These are phyloP conservation scores for Enteromius anoplus DNA, from an alignment of 2,797 vertebrate genomes.

Conservation along the genomic window DNA sequence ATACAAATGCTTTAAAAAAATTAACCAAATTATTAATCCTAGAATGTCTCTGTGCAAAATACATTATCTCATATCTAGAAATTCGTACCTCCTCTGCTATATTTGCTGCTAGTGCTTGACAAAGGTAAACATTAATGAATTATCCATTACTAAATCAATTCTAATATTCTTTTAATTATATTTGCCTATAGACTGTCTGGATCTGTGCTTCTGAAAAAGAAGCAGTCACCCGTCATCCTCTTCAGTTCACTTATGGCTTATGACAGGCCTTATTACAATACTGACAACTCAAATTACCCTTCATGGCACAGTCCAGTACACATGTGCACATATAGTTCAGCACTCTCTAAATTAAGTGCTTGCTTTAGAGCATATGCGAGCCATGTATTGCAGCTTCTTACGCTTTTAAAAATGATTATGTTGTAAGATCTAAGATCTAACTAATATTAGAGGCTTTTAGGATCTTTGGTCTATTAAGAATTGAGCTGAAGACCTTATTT, in stretches of 20 bases:
- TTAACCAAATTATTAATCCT: background rate
- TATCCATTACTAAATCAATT: background rate
- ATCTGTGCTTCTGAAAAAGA: slow-evolving; percentile 21
- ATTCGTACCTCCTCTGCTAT: background rate
- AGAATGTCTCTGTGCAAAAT: background rate
- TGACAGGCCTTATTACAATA: slow-evolving; percentile 38
- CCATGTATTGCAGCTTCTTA: background rate
- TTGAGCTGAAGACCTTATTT: slow-evolving; percentile 13
- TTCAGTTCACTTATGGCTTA: slow-evolving; percentile 35
- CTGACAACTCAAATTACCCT: slow-evolving; percentile 39
- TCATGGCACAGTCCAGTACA: slow-evolving; percentile 31
- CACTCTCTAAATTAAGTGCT: background rate
- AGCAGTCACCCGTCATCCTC: slow-evolving; percentile 12
- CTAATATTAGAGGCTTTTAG: background rate
- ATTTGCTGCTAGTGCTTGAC: slow-evolving; percentile 9
- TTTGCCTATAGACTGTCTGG: background rate
- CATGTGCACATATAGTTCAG: slow-evolving; percentile 27
- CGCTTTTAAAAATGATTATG: background rate
- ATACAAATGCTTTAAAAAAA: background rate
- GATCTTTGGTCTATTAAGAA: background rate
- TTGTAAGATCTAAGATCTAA: background rate
- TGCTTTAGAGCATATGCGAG: background rate
- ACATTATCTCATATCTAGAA: background rate
- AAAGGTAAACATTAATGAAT: slow-evolving; percentile 8
- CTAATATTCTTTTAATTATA: background rate